phyloP scores from a whole-genome alignment of 2,888 invertebrate species.

The Danaus chrysippus region DNA sequence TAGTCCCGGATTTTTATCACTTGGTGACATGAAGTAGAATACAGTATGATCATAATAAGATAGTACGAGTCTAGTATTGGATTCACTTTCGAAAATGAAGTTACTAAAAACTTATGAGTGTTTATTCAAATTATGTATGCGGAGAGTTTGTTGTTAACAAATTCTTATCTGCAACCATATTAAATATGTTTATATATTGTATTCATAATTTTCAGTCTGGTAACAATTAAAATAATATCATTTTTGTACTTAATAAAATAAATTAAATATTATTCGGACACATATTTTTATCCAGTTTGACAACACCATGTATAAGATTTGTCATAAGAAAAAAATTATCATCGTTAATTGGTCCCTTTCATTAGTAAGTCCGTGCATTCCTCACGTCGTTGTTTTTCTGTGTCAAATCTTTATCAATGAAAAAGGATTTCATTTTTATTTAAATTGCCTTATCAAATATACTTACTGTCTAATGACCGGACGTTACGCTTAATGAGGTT shows the following conservation, averaged over 20 bases:
- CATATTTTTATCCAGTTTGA: constrained; percentile 19
- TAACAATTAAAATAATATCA: too few species aligned
- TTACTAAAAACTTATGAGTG: too few species aligned
- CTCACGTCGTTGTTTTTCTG: constrained; percentile 64
- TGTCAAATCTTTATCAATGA: constrained; percentile 78
- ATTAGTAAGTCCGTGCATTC: constrained; percentile 76
- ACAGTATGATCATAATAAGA: constrained; percentile 48
- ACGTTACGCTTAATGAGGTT: constrained; percentile 53
- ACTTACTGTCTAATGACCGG: constrained; percentile 53
- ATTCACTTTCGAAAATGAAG: too few species aligned
- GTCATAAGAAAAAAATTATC: constrained; percentile 73
- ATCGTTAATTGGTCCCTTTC: constrained; percentile 78
- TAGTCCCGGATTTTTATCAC: constrained; percentile 73
- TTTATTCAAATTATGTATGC: too few species aligned
- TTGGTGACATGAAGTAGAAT: constrained; percentile 67
- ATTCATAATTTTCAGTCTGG: too few species aligned
- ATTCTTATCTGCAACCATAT: too few species aligned
- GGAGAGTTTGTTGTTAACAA: too few species aligned
- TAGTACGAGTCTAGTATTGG: too few species aligned
- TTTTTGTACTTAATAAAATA: background rate
- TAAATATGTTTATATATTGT: too few species aligned
- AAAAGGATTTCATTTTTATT: constrained; percentile 77
- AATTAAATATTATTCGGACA: background rate
- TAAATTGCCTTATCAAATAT: constrained; percentile 67
- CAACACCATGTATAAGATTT: constrained; percentile 57